Conservation (phyloP, 2,888 invertebrate species). For the Chrysolina haemoptera region DNA sequence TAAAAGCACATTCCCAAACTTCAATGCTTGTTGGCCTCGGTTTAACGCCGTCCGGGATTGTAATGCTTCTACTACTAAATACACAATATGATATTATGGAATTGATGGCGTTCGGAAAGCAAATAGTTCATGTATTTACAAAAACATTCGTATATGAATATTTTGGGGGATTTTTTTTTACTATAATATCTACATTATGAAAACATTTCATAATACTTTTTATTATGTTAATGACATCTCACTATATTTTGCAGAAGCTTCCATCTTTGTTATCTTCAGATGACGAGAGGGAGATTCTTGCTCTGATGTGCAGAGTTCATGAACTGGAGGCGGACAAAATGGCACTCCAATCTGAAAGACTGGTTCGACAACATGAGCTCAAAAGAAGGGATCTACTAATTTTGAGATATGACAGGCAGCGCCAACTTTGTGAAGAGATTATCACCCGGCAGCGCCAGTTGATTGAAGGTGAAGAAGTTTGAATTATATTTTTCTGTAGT, state of each 20-base stretch:
- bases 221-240: background rate
- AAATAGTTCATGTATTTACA: no score
- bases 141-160: no score
- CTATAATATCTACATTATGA: no score
- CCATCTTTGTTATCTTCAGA: constrained; percentile 88
- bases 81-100: no score
- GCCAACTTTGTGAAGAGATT: constrained; percentile 91
- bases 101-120: no score
- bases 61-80: no score
- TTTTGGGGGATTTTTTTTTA: no score
- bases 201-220: background rate
- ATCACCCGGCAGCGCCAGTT: constrained; percentile 89
- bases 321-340: constrained; percentile 95
- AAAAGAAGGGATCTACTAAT: constrained; percentile 87
- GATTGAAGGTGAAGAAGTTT: constrained; percentile 78
- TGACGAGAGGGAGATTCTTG: constrained; percentile 91
- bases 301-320: constrained; percentile 91
- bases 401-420: constrained; percentile 86
- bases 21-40: no score
- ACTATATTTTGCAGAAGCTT: constrained; percentile 76
- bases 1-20: no score
- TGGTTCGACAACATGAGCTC: constrained; percentile 90
- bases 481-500: no score
- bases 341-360: constrained; percentile 89
- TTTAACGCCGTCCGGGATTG: no score